A percentile compares a stretch with the other conserved stretches of the same genome.
These are phyloP conservation scores for Riparia riparia DNA, from an alignment of 2,113 vertebrate genomes.

Conservation along the genomic window DNA sequence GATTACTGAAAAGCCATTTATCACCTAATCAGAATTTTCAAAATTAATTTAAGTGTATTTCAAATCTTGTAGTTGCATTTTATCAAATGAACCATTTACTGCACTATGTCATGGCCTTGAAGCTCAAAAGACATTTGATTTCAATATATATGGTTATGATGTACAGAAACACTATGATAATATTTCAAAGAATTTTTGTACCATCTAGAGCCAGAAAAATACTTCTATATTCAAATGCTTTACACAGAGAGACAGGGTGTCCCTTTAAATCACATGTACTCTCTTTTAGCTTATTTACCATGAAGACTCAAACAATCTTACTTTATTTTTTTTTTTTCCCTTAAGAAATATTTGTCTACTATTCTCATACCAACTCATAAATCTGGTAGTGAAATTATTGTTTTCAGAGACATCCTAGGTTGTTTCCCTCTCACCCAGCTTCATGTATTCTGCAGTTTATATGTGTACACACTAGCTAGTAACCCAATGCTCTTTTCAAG, in stretches of 20 bases:
- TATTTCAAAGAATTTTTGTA: neutral
- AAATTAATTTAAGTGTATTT: slow-evolving; percentile 2
- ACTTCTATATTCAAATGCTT: neutral
- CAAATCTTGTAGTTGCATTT: neutral
- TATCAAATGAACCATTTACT: neutral
- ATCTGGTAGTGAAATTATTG: neutral
- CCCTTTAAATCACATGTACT: neutral
- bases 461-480: neutral
- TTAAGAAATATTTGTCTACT: neutral
- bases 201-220: neutral
- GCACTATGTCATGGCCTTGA: neutral
- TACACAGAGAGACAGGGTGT: neutral
- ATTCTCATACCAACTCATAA: neutral
- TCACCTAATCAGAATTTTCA: neutral
- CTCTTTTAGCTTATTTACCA: neutral
- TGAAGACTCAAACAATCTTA: neutral
- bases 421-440: neutral
- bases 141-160: neutral
- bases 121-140: neutral
- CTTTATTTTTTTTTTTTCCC: neutral
- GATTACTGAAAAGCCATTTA: neutral
- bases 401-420: neutral
- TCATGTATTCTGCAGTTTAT: neutral
- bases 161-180: neutral
- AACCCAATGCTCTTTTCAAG: slow-evolving; percentile 36